Evolutionary conservation across 2,113 vertebrate species (phyloP), one percentile per base, ranked within the genome.

Genomic region (Labeo catla): DNA sequence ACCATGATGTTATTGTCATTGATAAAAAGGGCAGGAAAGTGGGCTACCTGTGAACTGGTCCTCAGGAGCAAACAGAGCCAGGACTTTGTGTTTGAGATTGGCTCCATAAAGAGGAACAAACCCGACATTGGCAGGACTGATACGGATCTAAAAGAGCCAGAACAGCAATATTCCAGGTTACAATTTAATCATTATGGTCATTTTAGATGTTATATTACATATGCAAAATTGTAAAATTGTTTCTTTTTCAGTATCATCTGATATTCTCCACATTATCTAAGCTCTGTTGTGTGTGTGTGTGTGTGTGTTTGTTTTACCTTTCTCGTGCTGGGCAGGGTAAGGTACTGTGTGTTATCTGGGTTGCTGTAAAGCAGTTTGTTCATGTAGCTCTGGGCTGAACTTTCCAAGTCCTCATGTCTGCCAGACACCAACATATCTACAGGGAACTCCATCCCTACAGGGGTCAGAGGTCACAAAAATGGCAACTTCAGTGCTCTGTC

Each of bases 41-140:
- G 12, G 28, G 6, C 23, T 87, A 97, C 96, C 96, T 96, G 95
- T 96, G 52, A 96, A 88, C 0, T 91, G 93, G 88, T 96, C 95
- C 68, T 93, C 89, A 7, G 96, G 96, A 12, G 95, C 87, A 94
- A 97, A 97, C 63, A 97, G 93, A 2, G 95, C 96, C 90, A 97
- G 95, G 83, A 97, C 85, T 93, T 96, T 97, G 92, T 95, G 93
- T 10, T 90, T 93, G 80, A 93, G 90, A 63, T 96, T 94, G 81
- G 91, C 91, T 91, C 96, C 96, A 89, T 96, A 96, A 74, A 97
- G 93, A 87, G 96, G 95, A 77, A 96, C 90, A 28, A 95, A 96
- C 83, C 95, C 92, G 85, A 97, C 94, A 49, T 92, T 94, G 86
- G 95, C 89, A 84, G 96, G 91, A 28, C 80, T 93, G 89, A 97